phyloP scores from a whole-genome alignment of 2,888 invertebrate species.

The Pterostichus madidus region DNA sequence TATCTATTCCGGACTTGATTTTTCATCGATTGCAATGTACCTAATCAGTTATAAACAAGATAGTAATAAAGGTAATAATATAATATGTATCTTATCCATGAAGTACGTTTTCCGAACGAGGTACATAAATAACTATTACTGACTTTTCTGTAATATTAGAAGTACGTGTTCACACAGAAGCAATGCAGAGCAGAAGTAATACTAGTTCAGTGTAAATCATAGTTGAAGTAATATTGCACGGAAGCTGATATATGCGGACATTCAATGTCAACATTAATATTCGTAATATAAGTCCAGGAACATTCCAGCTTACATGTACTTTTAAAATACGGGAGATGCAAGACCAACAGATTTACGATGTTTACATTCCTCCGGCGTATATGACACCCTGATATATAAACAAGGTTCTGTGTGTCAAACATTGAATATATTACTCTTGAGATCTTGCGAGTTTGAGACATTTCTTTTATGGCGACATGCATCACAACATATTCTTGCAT shows the following conservation, averaged over 20 bases:
- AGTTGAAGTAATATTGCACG: not conserved
- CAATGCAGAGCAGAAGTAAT: not conserved
- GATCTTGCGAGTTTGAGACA: too few species aligned
- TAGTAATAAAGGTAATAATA: too few species aligned
- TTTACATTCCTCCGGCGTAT: conserved; percentile 14
- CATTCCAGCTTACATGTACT: conserved; percentile 1
- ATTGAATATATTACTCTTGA: not conserved
- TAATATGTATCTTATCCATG: too few species aligned
- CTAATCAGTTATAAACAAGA: too few species aligned
- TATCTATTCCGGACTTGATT: too few species aligned
- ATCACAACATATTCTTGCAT: too few species aligned
- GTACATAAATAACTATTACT: too few species aligned
- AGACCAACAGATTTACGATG: conserved; percentile 23
- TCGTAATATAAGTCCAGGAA: conserved; percentile 2
- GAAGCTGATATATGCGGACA: conserved; percentile 14
- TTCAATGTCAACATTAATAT: not conserved
- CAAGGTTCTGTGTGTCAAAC: conserved; percentile 19
- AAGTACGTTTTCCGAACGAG: too few species aligned
- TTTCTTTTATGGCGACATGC: too few species aligned
- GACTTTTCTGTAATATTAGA: too few species aligned
- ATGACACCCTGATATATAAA: conserved; percentile 17
- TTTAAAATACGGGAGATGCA: not conserved
- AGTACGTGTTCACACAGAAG: not conserved
- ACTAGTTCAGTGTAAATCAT: conserved; percentile 7
- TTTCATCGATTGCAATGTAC: too few species aligned